A percentile compares a stretch with the other conserved stretches of the same genome.
phyloP scores from a whole-genome alignment of 2,113 vertebrate genomes.

The Oxyura jamaicensis region DNA sequence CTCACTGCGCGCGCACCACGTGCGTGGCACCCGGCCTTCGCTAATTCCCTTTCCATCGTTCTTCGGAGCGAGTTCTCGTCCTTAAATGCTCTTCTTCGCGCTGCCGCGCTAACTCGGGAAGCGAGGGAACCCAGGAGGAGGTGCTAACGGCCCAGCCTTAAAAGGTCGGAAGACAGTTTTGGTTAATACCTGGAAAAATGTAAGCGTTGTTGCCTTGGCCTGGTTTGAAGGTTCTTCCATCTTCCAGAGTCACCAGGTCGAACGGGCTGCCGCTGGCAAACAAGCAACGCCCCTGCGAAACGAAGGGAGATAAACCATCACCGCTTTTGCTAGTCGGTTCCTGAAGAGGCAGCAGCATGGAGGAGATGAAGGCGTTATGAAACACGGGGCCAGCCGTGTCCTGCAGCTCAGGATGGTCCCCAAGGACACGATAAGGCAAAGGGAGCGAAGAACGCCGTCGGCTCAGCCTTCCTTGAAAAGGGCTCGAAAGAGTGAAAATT shows the following conservation, averaged over 20 bases:
- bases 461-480: too few relatives aligned
- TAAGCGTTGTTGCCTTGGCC: conserved; percentile 98
- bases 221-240: conserved; percentile 86
- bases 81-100: fast-evolving
- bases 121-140: background rate
- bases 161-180: background rate
- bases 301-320: background rate
- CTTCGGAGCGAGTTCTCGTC: background rate
- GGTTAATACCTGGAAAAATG: conserved; percentile 90
- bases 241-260: conserved; percentile 84
- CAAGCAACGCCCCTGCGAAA: conserved; percentile 87
- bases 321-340: background rate
- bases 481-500: background rate
- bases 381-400: background rate
- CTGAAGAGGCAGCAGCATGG: background rate
- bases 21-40: background rate
- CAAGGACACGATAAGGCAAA: background rate
- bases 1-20: fast-evolving
- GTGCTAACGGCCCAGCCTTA: background rate
- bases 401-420: background rate
- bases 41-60: background rate
- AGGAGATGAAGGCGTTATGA: background rate
- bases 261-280: conserved; percentile 98
- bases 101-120: fast-evolving
- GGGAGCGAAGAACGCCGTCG: too few relatives aligned